Conservation (phyloP, 2,888 invertebrate species). For the Zygothrica quintamaculata region DNA sequence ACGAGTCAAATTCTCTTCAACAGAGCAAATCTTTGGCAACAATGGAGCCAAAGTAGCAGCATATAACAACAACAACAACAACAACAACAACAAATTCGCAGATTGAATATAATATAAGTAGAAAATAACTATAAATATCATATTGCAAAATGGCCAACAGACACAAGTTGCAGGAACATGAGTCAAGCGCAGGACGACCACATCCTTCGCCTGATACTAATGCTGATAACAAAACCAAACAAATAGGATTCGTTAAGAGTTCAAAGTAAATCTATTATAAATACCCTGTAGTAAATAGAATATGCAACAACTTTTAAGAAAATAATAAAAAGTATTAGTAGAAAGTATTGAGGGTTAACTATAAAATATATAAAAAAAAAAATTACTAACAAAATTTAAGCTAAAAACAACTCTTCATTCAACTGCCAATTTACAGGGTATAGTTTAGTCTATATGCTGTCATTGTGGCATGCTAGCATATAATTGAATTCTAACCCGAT, state of each 20-base stretch:
- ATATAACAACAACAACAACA: conserved; percentile 33
- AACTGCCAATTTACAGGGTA: no score
- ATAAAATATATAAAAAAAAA: not conserved
- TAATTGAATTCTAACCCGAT: conserved; percentile 78
- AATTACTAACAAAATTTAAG: no score
- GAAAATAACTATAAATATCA: conserved; percentile 79
- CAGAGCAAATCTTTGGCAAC: conserved; percentile 46
- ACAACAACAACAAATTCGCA: conserved; percentile 45
- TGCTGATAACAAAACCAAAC: conserved; percentile 64
- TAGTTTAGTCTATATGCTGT: conserved; percentile 38
- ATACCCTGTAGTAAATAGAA: conserved; percentile 24
- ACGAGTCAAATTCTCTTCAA: conserved; percentile 66
- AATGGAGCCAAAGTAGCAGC: conserved; percentile 37
- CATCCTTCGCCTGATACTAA: conserved; percentile 58
- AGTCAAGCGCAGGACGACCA: conserved; percentile 30
- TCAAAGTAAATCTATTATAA: no score
- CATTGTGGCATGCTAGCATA: conserved; percentile 56
- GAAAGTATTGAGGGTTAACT: no score
- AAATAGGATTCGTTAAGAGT: conserved; percentile 38
- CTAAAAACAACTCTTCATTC: no score
- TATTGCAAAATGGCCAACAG: conserved; percentile 72
- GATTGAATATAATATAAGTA: conserved; percentile 75
- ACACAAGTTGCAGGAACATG: conserved; percentile 27
- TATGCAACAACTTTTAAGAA: not conserved
- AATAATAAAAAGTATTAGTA: not conserved